These are phyloP conservation scores for Erethizon dorsatum DNA, from an alignment of 2,797 vertebrate species.

Conservation along the genomic window DNA sequence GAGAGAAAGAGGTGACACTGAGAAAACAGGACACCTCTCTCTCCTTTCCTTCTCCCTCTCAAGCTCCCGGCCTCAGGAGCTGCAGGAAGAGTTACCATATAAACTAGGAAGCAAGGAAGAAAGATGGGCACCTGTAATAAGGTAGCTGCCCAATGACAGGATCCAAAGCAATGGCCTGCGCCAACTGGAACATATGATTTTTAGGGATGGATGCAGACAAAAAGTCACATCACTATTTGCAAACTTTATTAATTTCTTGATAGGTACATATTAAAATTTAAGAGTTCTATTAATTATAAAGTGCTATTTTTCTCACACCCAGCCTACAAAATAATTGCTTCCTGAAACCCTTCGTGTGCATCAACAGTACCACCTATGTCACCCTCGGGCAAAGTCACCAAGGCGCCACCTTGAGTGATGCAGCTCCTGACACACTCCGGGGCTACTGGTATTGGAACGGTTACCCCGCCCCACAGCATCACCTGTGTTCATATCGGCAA, in stretches of 20 bases:
- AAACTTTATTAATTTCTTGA: not conserved
- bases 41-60: not conserved
- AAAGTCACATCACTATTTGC: not conserved
- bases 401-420: not conserved
- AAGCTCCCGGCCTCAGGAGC: not conserved
- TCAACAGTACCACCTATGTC: not conserved
- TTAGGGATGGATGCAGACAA: not conserved
- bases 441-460: not conserved
- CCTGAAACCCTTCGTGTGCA: not conserved
- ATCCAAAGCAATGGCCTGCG: not conserved
- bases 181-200: not conserved
- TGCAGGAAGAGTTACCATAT: not conserved
- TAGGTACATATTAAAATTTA: not conserved
- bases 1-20: not conserved
- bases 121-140: not conserved
- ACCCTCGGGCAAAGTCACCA: not conserved
- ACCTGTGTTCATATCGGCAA: not conserved
- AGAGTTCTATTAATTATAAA: conserved; percentile 11
- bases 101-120: not conserved
- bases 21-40: not conserved
- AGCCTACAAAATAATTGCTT: not conserved
- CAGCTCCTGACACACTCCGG: not conserved
- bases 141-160: not conserved
- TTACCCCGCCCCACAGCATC: not conserved
- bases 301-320: not conserved